A percentile compares a stretch with the other conserved stretches of the same genome.
Evolutionary conservation across 2,113 vertebrate species (phyloP).

Genomic region (Microcebus griseorufus): DNA sequence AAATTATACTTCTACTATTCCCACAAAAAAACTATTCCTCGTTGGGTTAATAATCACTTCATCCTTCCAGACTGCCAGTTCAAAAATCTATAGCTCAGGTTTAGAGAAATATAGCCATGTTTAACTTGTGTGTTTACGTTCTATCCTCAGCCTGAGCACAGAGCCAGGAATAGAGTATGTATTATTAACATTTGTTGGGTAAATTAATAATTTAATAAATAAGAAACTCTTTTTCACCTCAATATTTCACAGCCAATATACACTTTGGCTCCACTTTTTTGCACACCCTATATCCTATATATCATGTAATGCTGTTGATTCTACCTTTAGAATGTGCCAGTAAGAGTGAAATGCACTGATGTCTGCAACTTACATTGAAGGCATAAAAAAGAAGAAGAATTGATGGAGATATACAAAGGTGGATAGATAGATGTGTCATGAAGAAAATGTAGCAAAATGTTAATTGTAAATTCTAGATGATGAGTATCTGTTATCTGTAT

Average conservation of each 20-base stretch:
- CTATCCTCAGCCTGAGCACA: neutral
- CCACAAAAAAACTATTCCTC: neutral
- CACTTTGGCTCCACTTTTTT: neutral
- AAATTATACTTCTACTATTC: neutral
- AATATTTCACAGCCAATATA: no score
- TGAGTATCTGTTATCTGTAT: neutral
- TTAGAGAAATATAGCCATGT: neutral
- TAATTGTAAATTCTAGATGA: neutral
- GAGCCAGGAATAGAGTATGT: neutral
- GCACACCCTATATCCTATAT: neutral
- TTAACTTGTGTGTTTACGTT: neutral
- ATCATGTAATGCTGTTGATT: neutral
- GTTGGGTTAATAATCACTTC: neutral
- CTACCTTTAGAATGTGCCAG: neutral
- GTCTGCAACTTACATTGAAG: neutral
- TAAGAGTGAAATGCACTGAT: neutral
- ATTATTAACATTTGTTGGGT: neutral
- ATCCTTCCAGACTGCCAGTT: neutral
- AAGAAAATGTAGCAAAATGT: neutral
- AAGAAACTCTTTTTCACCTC: neutral
- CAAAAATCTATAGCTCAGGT: neutral
- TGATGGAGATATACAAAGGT: neutral
- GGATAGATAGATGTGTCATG: neutral
- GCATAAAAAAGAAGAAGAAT: neutral
- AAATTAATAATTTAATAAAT: neutral